Evolutionary conservation across 2,113 vertebrate species (phyloP).

Genomic region (Excalfactoria chinensis): DNA sequence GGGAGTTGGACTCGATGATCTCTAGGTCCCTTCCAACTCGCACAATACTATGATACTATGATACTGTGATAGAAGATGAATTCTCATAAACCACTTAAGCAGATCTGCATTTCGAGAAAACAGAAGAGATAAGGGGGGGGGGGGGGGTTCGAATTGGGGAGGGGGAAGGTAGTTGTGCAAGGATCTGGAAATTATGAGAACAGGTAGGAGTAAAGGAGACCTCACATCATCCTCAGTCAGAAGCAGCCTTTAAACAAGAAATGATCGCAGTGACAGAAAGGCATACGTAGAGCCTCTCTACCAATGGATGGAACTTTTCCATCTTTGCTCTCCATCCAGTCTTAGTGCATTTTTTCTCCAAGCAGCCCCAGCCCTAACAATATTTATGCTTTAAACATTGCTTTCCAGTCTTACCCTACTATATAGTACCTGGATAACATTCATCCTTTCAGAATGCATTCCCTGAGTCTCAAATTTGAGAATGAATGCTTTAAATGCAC

Average conservation of each 20-base stretch:
- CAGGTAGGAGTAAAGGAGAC: neutral
- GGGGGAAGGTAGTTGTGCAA: neutral
- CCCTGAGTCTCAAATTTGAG: neutral
- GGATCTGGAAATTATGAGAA: neutral
- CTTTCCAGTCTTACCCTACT: neutral
- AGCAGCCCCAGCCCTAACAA: neutral
- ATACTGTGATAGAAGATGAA: neutral
- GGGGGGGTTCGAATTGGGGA: no score
- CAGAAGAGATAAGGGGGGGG: neutral
- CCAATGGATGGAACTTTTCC: neutral
- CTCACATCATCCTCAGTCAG: neutral
- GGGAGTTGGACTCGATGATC: no score
- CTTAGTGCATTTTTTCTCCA: neutral
- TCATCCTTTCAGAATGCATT: neutral
- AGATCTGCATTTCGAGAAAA: neutral
- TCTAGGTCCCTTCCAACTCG: no score
- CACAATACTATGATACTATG: no score
- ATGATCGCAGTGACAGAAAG: neutral
- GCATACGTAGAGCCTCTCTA: neutral
- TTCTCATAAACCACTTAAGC: neutral
- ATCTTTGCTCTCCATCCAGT: neutral
- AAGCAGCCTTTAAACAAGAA: neutral
- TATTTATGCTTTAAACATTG: neutral
- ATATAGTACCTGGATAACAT: fast-evolving
- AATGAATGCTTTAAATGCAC: neutral